Evolutionary conservation across 1,140 invertebrate genomes (phyloP), one percentile per base, ranked within the genome.

Genomic region (Sitodiplosis mosellana): DNA sequence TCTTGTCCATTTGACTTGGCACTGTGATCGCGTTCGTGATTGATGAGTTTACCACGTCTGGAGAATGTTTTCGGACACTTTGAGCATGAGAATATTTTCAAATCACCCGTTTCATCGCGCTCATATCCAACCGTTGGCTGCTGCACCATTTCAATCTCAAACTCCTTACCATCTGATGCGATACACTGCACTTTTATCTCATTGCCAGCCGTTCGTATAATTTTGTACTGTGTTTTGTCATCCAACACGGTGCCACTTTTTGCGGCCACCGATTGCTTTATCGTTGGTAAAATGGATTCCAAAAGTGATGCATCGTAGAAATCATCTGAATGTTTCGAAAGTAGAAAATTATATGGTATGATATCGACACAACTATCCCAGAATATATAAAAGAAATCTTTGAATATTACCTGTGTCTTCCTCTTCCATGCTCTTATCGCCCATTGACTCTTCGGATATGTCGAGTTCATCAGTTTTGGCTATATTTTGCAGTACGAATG

Each of bases 21-120:
- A 52, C 79, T 40, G 37, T n/a, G 37, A 40, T 40, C 17, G 3
- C 17, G 14, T 40, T 40, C 17, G 12, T 38, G 36, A n/a, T 17
- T 38, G 5, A n/a, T 38, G 3, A 38, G 12, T 14, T 38, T 14
- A 12, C 73, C 73, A 48, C 72, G 59, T 49, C 72, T 59, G 1
- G 72, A 66, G 51, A 75, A 75, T 1, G 71, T 69, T 58, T 73
- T 74, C 1, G 72, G 72, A 56, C 73, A 75, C 46, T 74, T 68
- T 6, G 70, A 69, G 47, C 73, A 75, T 49, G 70, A 64, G 48
- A 75, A 75, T 22, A 74, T 69, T 50, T 72, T 71, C 17, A 72
- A 44, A 54, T 74, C 71, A 46, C 69, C 68, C 37, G 63, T 60
- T 37, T 61, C 57, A 47, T 60, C 57, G 2, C 54, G 12, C 36